Evolutionary conservation across 2,888 invertebrate species (phyloP), one percentile per base, ranked within the genome.

Genomic region (Drosophila lutescens): DNA sequence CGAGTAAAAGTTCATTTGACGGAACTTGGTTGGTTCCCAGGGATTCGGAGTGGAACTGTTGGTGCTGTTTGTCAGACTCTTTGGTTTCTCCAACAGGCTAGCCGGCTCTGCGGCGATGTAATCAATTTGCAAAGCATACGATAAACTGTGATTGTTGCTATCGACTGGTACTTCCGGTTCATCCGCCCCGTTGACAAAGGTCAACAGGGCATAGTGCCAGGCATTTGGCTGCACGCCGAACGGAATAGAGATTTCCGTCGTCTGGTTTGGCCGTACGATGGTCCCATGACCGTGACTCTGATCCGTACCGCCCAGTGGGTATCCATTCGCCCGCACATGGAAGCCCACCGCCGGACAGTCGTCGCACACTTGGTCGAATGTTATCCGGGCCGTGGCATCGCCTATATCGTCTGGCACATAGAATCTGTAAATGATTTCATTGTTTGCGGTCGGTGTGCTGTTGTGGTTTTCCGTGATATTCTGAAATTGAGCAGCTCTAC

Each of bases 131-230:
- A 91, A 46, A 30, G 75, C 69, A 67, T 87, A 91, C 13, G 89
- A 75, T 15, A 66, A 26, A 4, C 49, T 70, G 12, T 41, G 51
- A 38, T 26, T 44, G 23, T n/a, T 12, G 23, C 23, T 40, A 3
- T 62, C 53, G 8, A 41, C 47, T 32, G 12, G 41, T 23, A 47
- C 15, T 40, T 65, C 44, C 26, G 63, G 36, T 20, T 65, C 67
- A 50, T 67, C 61, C 6, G 34, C 61, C 55, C 60, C 66, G 30
- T 15, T 77, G 32, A 70, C 80, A 79, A 92, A 93, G 72, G 86
- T 80, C 43, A 93, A 86, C 40, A 92, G 90, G 5, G 95, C 91
- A 80, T 94, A 95, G 90, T 95, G 95, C 94, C 94, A 95, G 4
- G 93, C 90, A 73, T 92, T 93, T 15, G 94, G 94, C 68, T 94